These are phyloP conservation scores for Andrena flavipes DNA, from an alignment of 2,888 invertebrate species.

Conservation along the genomic window DNA sequence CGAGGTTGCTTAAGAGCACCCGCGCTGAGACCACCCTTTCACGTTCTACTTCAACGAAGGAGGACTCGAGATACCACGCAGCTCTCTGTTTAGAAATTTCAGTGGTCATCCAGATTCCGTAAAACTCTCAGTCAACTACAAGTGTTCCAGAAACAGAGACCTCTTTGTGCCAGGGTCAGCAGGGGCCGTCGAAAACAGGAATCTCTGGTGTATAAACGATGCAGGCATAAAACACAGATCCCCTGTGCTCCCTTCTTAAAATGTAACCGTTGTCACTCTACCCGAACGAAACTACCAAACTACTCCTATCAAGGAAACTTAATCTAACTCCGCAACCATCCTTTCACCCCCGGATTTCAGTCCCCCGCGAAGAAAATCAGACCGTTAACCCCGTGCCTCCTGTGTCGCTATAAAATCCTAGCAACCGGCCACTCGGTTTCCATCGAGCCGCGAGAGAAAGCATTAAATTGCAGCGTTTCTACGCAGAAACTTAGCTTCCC, in stretches of 20 bases:
- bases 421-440: not conserved
- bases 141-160: slow-evolving; percentile 16
- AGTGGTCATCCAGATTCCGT: not conserved
- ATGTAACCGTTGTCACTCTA: not conserved
- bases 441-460: slow-evolving; percentile 42
- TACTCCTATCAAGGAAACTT: not conserved
- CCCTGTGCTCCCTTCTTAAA: not conserved
- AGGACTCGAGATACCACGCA: not conserved
- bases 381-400: too few relatives aligned
- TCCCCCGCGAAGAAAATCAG: too few relatives aligned
- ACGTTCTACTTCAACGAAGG: not conserved
- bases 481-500: slow-evolving; percentile 34
- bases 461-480: slow-evolving; percentile 39
- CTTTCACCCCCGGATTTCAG: not conserved
- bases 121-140: not conserved
- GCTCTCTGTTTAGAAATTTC: slow-evolving; percentile 3
- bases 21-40: not conserved
- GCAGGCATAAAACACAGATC: not conserved
- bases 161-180: not conserved
- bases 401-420: not conserved
- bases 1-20: not conserved
- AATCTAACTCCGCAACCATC: not conserved
- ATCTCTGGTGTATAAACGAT: not conserved
- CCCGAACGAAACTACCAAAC: not conserved
- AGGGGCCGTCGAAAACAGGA: slow-evolving; percentile 6